These are phyloP conservation scores for Oithona nana DNA, from an alignment of 2,888 invertebrate genomes.

Conservation along the genomic window DNA sequence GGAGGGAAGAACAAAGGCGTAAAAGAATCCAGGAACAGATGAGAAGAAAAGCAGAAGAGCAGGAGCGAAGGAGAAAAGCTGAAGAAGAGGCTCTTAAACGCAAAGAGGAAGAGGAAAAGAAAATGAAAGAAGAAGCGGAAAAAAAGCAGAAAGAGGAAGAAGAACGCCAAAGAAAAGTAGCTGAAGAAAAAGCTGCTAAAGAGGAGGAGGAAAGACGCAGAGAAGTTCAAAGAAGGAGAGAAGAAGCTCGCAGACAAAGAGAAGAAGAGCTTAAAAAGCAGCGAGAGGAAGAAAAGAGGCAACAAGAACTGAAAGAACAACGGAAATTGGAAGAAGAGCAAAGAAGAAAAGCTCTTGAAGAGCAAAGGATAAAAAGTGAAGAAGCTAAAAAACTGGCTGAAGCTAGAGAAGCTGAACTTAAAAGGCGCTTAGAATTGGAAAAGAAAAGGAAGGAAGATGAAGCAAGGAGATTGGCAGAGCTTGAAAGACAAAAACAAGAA, in stretches of 20 bases:
- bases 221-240: background rate
- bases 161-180: background rate
- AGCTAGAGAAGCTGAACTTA: background rate
- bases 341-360: background rate
- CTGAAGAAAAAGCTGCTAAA: background rate
- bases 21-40: background rate
- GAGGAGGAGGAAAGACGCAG: background rate
- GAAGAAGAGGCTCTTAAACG: background rate
- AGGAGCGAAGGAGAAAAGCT: background rate
- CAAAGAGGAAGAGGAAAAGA: background rate
- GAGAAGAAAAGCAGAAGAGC: slow-evolving; percentile 1
- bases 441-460: background rate
- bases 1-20: background rate
- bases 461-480: background rate
- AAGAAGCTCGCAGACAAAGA: background rate
- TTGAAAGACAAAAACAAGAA: background rate
- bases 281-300: background rate
- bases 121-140: background rate
- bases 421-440: background rate
- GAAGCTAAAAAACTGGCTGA: background rate
- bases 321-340: background rate
- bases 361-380: background rate
- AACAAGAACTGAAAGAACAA: background rate
- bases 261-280: slow-evolving; percentile 2
- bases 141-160: slow-evolving; percentile 1